Evolutionary conservation across 1,140 invertebrate species (phyloP), one percentile per base, ranked within the genome.

Genomic region (Atta colombica): DNA sequence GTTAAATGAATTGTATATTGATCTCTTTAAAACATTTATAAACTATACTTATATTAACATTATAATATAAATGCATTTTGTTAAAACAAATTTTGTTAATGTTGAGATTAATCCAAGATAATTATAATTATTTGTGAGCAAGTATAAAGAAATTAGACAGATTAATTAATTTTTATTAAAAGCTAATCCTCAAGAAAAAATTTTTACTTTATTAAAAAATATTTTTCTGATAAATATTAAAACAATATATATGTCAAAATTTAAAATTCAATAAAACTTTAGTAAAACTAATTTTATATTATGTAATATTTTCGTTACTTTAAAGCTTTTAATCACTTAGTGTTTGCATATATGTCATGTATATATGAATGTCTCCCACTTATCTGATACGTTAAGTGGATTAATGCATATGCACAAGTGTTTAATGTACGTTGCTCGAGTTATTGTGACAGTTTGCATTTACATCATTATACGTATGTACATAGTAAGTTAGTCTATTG

Each of bases 141-240:
- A 6, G 18, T 74, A 21, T 74, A 49, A 49, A 51, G 16, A 35
- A 5, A 69, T 2, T 53, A 55, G 28, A 66, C 3, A 31, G 8
- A 74, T 74, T 74, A 21, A 74, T 74, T 21, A n/a, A 35, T 53
- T 74, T 60, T 74, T 58, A 74, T 74, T 55, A 35, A 74, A 74
- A 35, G 1, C 0, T 68, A 68, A 68, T 0, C 39, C 28, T 31
- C 21, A 7, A 74, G 25, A 21, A 72, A 58, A 74, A 8, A 68
- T 49, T n/a, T 49, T 74, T 58, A 16, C 8, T 74, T 58, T 74
- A 58, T 58, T 39, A 74, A 58, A 58, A 55, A 58, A 21, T 14
- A 74, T 45, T 45, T 45, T 8, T 74, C 0, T 58, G 31, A 74
- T 74, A 58, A 58, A 72, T 25, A 31, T 71, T 71, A 21, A 31